Evolutionary conservation across 2,113 vertebrate species (phyloP).

Genomic region (Miniopterus natalensis): DNA sequence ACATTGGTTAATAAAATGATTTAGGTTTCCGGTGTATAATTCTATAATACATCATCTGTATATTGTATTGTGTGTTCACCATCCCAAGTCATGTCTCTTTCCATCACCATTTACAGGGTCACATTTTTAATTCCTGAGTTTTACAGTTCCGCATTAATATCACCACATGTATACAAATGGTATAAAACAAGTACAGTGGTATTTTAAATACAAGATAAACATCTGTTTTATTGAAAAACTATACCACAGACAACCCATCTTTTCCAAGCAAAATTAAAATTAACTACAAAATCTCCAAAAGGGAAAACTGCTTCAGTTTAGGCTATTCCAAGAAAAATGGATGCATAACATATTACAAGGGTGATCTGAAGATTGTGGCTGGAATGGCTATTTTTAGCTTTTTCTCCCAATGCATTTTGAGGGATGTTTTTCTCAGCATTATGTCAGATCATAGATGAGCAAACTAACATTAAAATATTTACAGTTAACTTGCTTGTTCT

Average conservation of each 20-base stretch:
- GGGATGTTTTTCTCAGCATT: conserved; percentile 84
- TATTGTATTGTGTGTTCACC: too few relatives aligned
- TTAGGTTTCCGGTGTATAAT: too few relatives aligned
- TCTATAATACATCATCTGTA: too few relatives aligned
- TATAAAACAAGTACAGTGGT: conserved; percentile 97
- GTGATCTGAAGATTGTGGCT: conserved; percentile 88
- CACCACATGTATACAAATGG: conserved; percentile 98
- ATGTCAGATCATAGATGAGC: conserved; percentile 89
- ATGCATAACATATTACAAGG: conserved; percentile 88
- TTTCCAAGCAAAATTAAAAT: conserved; percentile 89
- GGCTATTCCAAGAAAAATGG: conserved; percentile 90
- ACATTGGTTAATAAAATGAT: too few relatives aligned
- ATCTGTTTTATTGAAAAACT: conserved; percentile 93
- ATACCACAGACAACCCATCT: background rate
- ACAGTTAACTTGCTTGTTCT: conserved; percentile 88
- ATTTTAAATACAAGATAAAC: conserved; percentile 97
- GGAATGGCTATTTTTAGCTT: conserved; percentile 79
- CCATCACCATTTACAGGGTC: conserved; percentile 91
- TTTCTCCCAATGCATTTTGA: conserved; percentile 82
- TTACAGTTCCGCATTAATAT: conserved; percentile 94
- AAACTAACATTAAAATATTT: conserved; percentile 91
- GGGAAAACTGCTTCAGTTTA: conserved; percentile 88
- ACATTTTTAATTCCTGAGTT: conserved; percentile 98
- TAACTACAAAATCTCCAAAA: conserved; percentile 91
- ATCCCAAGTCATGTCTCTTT: too few relatives aligned